These are phyloP conservation scores for Germaria angustata DNA, from an alignment of 2,888 invertebrate genomes.

Conservation along the genomic window DNA sequence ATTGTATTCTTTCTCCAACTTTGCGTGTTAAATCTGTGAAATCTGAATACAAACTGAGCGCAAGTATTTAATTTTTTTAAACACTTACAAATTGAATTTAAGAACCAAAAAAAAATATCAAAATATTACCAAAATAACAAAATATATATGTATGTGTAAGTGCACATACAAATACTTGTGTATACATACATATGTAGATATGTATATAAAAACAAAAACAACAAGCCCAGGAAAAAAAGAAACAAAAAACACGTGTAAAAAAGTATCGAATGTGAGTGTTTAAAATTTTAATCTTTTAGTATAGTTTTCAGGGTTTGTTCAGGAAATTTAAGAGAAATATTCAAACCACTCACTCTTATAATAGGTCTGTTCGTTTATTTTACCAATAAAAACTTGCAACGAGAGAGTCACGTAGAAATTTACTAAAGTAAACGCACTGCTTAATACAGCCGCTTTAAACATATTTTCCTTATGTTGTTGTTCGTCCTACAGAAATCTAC, in stretches of 20 bases:
- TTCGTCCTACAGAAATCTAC: no score
- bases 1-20: conserved; percentile 29
- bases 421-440: no score
- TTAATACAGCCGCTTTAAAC: no score
- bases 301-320: background rate
- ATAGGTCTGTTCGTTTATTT: no score
- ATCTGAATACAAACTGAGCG: conserved; percentile 77
- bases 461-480: no score
- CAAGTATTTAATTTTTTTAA: conserved; percentile 66
- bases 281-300: conserved; percentile 10
- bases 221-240: background rate
- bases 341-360: background rate
- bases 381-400: background rate
- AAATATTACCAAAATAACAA: conserved; percentile 56
- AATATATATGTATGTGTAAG: background rate
- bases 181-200: background rate
- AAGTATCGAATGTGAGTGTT: background rate
- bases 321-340: conserved; percentile 23
- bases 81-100: conserved; percentile 71
- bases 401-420: no score
- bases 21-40: conserved; percentile 72
- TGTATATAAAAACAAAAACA: background rate
- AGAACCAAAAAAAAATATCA: conserved; percentile 72
- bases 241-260: background rate
- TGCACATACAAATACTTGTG: background rate